Evolutionary conservation across 1,140 invertebrate species (phyloP), one percentile per base, ranked within the genome.

Genomic region (Micrasema minimum): DNA sequence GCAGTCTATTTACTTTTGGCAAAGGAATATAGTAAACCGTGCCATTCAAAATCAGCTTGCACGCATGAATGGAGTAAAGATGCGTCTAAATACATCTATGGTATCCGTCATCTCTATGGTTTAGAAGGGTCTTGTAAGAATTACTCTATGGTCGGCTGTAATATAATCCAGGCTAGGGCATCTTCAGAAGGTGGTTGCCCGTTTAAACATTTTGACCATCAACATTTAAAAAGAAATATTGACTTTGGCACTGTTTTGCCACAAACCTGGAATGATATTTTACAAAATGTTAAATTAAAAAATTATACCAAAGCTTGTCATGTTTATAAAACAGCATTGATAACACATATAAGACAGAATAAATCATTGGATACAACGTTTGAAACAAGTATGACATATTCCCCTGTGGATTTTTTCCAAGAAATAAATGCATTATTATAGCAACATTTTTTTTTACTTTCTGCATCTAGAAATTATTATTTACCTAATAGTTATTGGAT

Each of bases 41-140:
- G 85, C 62, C 77, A 76, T 10, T 82, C 82, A 31, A 78, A 74
- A 37, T 85, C 85, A 48, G 77, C 74, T 26, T 91, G 90, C 75
- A 80, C 79, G 31, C 90, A 91, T 69, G 83, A 80, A 68, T 92
- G 90, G 91, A 83, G 87, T 68, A 85, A 85, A 51, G 86, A 88
- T 80, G 85, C 87, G 59, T 85, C 83, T 43, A 88, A 89, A 77
- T 91, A 89, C 80, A 77, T 88, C 3, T 92, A 92, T 80, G 89
- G 89, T 61, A 91, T 92, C 67, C 83, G 89, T 67, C 91, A 92
- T 78, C 80, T 91, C 77, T 92, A 91, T 83, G 90, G 90, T 1
- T 80, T 91, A 41, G 90, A 91, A 82, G 90, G 91, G n/a, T 80
- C 83, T 5, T 81, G 83, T 69, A 89, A 83, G 76, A 86, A 85